Conservation (phyloP, 2,888 invertebrate species). For the Eulithis testata region DNA sequence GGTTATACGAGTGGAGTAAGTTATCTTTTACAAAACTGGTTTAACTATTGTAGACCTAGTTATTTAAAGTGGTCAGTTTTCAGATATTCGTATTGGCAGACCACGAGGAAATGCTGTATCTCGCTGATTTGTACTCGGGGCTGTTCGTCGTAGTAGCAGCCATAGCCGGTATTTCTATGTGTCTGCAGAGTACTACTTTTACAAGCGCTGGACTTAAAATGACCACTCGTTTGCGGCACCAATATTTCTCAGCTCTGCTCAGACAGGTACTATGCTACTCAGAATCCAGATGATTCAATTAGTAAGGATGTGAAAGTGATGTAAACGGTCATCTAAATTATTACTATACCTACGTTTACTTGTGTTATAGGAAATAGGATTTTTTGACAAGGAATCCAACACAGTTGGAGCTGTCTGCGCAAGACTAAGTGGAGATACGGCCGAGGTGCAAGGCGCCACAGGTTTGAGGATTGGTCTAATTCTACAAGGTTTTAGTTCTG, state of each 20-base stretch:
- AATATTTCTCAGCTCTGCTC: constrained; percentile 81
- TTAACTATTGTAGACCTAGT: background rate
- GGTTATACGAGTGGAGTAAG: constrained; percentile 87
- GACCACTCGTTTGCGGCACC: constrained; percentile 86
- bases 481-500: constrained; percentile 85
- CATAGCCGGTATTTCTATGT: constrained; percentile 87
- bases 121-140: constrained; percentile 86
- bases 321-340: no score
- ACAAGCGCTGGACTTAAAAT: constrained; percentile 90
- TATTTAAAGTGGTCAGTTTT: background rate
- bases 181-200: constrained; percentile 89
- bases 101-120: constrained; percentile 77
- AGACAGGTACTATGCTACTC: constrained; percentile 67
- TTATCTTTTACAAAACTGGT: constrained; percentile 8
- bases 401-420: constrained; percentile 87
- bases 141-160: constrained; percentile 88
- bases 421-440: constrained; percentile 86
- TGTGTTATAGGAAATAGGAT: constrained; percentile 82
- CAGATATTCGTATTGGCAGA: constrained; percentile 86
- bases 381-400: constrained; percentile 85
- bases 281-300: no score
- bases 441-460: constrained; percentile 87
- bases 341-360: background rate
- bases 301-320: no score
- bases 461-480: constrained; percentile 85